phyloP scores from a whole-genome alignment of 2,113 vertebrate species.

The Tichodroma muraria region DNA sequence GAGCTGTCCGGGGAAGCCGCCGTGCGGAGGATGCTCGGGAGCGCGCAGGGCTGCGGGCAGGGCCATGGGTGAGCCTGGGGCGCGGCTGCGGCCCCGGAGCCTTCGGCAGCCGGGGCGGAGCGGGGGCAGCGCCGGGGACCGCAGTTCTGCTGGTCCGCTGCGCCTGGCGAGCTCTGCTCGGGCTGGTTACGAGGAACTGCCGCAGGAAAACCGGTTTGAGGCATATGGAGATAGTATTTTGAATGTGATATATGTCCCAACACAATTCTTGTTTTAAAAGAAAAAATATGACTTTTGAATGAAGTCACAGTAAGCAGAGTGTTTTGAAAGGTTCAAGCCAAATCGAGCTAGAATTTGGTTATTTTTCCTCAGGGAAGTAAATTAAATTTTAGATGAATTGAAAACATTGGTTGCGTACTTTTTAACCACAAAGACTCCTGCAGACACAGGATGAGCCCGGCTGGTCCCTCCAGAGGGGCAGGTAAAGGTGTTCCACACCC shows the following conservation, averaged over 20 bases:
- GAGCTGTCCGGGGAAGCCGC: neutral
- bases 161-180: rapidly evolving
- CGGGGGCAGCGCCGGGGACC: too few species aligned
- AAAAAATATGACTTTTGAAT: neutral
- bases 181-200: neutral
- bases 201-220: neutral
- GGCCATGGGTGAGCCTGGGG: neutral
- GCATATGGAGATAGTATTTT: rapidly evolving
- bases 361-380: neutral
- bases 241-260: neutral
- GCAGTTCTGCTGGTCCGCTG: rapidly evolving
- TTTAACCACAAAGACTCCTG: rapidly evolving
- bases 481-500: neutral
- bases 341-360: neutral
- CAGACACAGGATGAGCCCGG: neutral
- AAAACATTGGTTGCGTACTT: rapidly evolving
- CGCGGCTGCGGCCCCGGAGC: too few species aligned
- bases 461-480: neutral
- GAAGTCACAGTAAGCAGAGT: neutral
- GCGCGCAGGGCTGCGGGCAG: neutral
- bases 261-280: neutral
- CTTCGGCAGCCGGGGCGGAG: neutral
- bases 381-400: neutral
- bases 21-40: neutral
- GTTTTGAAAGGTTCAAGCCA: neutral